Evolutionary conservation across 2,888 invertebrate genomes (phyloP), one percentile per base, ranked within the genome.

Genomic region (Leptinotarsa juncta): DNA sequence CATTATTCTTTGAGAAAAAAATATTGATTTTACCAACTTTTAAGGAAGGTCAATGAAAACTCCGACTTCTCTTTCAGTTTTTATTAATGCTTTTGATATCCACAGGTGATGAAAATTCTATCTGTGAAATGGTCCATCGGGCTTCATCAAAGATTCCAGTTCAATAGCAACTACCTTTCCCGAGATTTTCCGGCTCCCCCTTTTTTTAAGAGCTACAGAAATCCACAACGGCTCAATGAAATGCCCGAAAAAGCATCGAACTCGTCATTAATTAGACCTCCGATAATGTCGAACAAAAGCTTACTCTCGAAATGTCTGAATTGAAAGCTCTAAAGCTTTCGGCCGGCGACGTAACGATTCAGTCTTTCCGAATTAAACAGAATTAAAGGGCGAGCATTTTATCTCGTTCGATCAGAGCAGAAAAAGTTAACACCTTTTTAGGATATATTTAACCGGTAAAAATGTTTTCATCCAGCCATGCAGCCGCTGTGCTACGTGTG

Each of bases 351-450:
- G 78, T 77, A 72, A 75, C 82, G 78, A 80, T 81, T 80, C 80
- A 78, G 78, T 78, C 79, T 80, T 81, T 81, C 78, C 78, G 80
- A 82, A 82, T 82, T 82, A 81, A 83, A 82, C 78, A 75, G 79
- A 81, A 82, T 83, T 82, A 81, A 78, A 77, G 77, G 76, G 76
- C 57, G 77, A 69, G 73, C 77, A 77, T 81, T 81, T 80, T 80
- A 79, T 80, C 78, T 72, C 73, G 74, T 77, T 62, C 74, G 74
- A 77, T 77, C 70, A 62, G 55, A 68, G 71, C 71, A 74, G 71
- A 76, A 77, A 76, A 73, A 71, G 73, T 71, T 74, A 62, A 70
- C 73, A 70, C 68, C 53, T 62, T 69, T 72, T 49, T 51, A 50
- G 55, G 55, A 55, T 55, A 55, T 72, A 72, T 60, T 60, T 68